phyloP scores from a whole-genome alignment of 2,113 vertebrate species.

The Crotalus viridis region DNA sequence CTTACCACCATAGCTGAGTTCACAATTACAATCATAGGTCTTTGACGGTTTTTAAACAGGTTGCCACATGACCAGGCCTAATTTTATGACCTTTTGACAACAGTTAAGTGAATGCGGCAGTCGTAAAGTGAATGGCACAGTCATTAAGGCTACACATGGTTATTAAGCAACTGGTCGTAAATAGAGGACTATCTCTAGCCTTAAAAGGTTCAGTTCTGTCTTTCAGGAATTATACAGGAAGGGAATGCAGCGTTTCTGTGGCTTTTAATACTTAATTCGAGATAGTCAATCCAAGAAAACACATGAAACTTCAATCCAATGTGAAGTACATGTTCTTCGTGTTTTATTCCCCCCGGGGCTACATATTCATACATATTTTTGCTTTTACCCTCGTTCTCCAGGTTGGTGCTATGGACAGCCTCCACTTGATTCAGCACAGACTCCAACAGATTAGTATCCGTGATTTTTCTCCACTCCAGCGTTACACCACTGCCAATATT shows the following conservation, averaged over 20 bases:
- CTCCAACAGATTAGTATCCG: constrained; percentile 67
- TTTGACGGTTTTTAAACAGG: background rate
- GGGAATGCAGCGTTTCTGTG: background rate
- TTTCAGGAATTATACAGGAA: background rate
- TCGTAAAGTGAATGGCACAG: background rate
- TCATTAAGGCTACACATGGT: background rate
- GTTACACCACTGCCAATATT: constrained; percentile 59
- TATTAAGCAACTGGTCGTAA: background rate
- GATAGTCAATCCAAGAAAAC: background rate
- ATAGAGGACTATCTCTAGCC: background rate
- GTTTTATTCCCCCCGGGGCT: background rate
- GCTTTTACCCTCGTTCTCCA: constrained; percentile 70
- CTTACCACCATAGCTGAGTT: background rate
- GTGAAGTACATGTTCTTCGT: background rate
- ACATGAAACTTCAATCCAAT: background rate
- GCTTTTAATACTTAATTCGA: background rate
- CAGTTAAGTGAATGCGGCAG: background rate
- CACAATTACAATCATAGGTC: background rate
- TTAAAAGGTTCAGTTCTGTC: background rate
- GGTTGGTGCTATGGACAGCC: constrained; percentile 65
- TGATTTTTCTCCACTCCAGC: constrained; percentile 71
- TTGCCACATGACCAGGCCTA: background rate
- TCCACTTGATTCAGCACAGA: constrained; percentile 72
- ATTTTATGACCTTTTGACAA: background rate
- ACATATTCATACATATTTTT: background rate